A percentile compares a stretch with the other conserved stretches of the same genome.
Evolutionary conservation across 2,797 vertebrate species (phyloP).

Genomic region (Neosilurus hyrtlii): DNA sequence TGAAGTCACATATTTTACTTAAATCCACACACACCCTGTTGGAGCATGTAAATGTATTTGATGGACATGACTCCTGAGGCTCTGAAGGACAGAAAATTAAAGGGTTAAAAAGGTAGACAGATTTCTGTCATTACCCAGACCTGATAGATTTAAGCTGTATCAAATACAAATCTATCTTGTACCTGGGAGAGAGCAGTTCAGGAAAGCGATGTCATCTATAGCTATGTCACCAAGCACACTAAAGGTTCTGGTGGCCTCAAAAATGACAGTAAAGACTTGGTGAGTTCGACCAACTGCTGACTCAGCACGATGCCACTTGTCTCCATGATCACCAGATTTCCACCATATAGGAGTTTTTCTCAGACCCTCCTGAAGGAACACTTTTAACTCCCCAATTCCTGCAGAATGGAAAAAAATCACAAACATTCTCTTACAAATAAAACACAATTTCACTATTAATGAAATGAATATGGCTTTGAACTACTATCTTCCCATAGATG

Average conservation of each 20-base stretch:
- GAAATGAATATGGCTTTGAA: too few relatives aligned
- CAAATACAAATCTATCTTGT: slow-evolving; percentile 13
- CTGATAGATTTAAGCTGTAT: not conserved
- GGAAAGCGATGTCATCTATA: slow-evolving; percentile 72
- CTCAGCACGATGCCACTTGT: slow-evolving; percentile 64
- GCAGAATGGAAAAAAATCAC: not conserved
- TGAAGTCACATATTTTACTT: slow-evolving; percentile 74
- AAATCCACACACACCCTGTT: slow-evolving; percentile 69
- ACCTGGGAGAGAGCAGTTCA: slow-evolving; percentile 72
- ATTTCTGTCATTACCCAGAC: not conserved
- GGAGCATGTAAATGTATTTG: slow-evolving; percentile 65
- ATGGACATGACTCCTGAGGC: slow-evolving; percentile 64
- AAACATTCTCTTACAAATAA: not conserved
- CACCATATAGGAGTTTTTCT: slow-evolving; percentile 67
- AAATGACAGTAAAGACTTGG: slow-evolving; percentile 66
- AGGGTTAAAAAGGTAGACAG: not conserved
- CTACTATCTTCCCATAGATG: too few relatives aligned
- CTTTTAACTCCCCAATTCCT: slow-evolving; percentile 64
- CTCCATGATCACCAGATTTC: slow-evolving; percentile 62
- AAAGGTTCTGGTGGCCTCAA: slow-evolving; percentile 67
- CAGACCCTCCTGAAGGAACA: slow-evolving; percentile 60
- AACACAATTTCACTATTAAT: not conserved
- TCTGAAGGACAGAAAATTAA: slow-evolving; percentile 55
- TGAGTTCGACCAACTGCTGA: slow-evolving; percentile 64
- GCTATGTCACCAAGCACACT: slow-evolving; percentile 64